Evolutionary conservation across 1,140 invertebrate genomes (phyloP).

Genomic region (Microplitis demolitor): DNA sequence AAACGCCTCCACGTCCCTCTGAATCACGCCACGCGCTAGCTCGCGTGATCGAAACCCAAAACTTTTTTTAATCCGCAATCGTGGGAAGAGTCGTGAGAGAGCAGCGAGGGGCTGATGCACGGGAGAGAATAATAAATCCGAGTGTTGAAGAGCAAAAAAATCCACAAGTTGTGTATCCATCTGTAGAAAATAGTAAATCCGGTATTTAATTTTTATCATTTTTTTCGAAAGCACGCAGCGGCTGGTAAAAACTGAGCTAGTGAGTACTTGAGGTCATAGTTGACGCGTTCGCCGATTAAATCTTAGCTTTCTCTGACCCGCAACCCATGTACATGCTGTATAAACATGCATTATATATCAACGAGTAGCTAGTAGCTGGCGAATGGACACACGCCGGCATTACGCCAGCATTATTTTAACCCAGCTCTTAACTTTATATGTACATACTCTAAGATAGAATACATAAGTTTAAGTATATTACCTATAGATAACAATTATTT

Average conservation of each 20-base stretch:
- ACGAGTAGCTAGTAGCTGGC: neutral
- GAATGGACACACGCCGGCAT: conserved; percentile 3
- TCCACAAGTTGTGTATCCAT: too few species aligned
- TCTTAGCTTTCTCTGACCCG: conserved; percentile 12
- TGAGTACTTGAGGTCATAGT: conserved; percentile 13
- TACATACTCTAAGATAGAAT: too few species aligned
- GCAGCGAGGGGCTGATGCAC: neutral
- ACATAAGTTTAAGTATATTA: neutral
- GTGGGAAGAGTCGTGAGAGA: conserved; percentile 6
- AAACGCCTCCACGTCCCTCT: conserved; percentile 20
- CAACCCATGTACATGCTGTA: neutral
- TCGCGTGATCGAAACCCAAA: conserved; percentile 24
- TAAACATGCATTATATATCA: neutral
- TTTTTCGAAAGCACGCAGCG: neutral
- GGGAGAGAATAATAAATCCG: neutral
- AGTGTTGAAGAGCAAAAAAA: neutral
- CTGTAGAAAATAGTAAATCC: too few species aligned
- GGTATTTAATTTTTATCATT: neutral
- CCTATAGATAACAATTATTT: neutral
- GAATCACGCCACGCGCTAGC: conserved; percentile 24
- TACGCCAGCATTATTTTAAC: neutral
- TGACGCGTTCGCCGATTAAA: conserved; percentile 18
- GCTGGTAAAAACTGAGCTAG: neutral
- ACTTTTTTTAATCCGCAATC: neutral
- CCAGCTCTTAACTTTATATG: neutral